Evolutionary conservation across 2,888 invertebrate genomes (phyloP), one percentile per base, ranked within the genome.

Genomic region (Polylopha cassiicola): DNA sequence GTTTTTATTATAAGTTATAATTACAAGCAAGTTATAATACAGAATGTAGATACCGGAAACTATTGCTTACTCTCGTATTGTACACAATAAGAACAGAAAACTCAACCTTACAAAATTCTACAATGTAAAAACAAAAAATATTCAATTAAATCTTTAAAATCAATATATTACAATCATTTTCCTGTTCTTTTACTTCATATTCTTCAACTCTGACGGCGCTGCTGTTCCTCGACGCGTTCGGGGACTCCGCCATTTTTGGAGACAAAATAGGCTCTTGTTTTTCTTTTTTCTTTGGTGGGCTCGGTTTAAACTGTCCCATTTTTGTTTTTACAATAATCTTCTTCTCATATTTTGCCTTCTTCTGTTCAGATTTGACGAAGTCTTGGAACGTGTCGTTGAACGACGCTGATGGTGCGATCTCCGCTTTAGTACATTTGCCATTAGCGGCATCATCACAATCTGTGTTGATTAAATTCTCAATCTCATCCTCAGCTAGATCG

Each of bases 151-250:
- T 62, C 43, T 80, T 84, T 21, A 84, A 61, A 30, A 84, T 63
- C 3, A 84, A 48, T 47, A 84, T 82, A 53, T 84, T 84, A 52
- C 76, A 81, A 28, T 75, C 82, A 33, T 76, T 72, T 7, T 79
- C 73, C 20, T 65, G 69, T 49, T 82, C 80, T 21, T 60, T 68
- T 0, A 84, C 73, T 58, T 79, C 77, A 36, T 82, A 84, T 33
- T 71, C 50, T 0, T 70, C 27, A 7, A 68, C 65, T 9, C 51
- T 57, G 0, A 48, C 16, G 30, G 51, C 56, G 0, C 47, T 28
- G 9, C 30, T 33, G 3, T 10, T 24, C 46, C 44, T 7, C 10
- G 37, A 20, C 7, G 22, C 5, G 3, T 22, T 8, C 6, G 26
- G 15, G 0, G 41, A 26, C 7, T 14, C 8, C 4, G 8, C 11